Evolutionary conservation across 2,888 invertebrate species (phyloP).

Genomic region (Pachydiplax longipennis): DNA sequence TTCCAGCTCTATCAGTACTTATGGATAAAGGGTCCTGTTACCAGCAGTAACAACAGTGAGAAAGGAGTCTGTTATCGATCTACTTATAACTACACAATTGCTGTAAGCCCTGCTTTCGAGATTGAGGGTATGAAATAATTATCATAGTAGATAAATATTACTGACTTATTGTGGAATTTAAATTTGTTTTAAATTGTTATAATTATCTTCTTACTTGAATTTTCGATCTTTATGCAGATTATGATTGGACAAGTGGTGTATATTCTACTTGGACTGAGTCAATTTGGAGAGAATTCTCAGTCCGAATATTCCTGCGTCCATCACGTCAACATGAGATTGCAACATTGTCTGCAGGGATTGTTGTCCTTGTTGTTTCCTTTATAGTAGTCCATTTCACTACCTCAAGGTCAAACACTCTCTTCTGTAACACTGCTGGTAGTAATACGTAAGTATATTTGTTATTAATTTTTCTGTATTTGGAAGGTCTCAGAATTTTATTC

Average conservation of each 20-base stretch:
- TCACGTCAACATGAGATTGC: slow-evolving; percentile 66
- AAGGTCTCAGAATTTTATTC: too few relatives aligned
- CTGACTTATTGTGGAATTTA: too few relatives aligned
- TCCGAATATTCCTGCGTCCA: slow-evolving; percentile 81
- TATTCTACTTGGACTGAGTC: slow-evolving; percentile 93
- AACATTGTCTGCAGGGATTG: slow-evolving; percentile 64
- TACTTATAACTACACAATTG: slow-evolving; percentile 76
- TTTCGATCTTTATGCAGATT: slow-evolving; percentile 64
- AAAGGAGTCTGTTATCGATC: slow-evolving; percentile 73
- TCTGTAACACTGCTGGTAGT: slow-evolving; percentile 51
- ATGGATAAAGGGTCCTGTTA: slow-evolving; percentile 73
- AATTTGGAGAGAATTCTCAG: slow-evolving; percentile 76
- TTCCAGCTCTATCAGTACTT: slow-evolving; percentile 58
- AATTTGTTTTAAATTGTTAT: too few relatives aligned
- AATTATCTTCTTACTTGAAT: neutral
- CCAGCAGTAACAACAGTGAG: slow-evolving; percentile 50
- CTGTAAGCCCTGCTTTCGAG: slow-evolving; percentile 84
- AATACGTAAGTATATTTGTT: slow-evolving; percentile 29
- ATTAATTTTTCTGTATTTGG: too few relatives aligned
- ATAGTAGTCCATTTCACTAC: slow-evolving; percentile 64
- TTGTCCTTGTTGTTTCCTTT: slow-evolving; percentile 63
- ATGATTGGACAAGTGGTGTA: slow-evolving; percentile 76
- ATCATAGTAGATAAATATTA: too few relatives aligned
- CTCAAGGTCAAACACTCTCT: slow-evolving; percentile 62
- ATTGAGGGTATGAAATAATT: slow-evolving; percentile 66